These are phyloP conservation scores for Oncorhynchus gorbuscha DNA, from an alignment of 2,113 vertebrate species.

Conservation along the genomic window DNA sequence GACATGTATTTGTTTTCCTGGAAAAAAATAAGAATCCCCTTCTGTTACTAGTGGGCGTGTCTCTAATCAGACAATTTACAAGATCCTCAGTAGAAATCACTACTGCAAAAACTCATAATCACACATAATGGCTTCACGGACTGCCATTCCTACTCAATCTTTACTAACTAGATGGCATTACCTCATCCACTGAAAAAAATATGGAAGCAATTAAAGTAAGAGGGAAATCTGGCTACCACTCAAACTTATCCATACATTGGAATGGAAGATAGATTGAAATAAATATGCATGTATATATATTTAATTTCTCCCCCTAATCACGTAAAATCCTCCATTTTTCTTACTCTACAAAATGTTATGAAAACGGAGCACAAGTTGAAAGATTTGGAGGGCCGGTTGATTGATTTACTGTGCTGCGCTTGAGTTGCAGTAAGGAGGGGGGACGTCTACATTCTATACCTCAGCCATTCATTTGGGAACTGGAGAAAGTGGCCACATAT, in stretches of 20 bases:
- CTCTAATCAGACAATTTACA: constrained; percentile 58
- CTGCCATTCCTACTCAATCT: constrained; percentile 51
- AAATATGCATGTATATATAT: constrained; percentile 38
- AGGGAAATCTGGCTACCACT: constrained; percentile 55
- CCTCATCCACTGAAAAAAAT: constrained; percentile 69
- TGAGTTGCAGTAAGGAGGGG: constrained; percentile 36
- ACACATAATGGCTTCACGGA: constrained; percentile 64
- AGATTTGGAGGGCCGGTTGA: constrained; percentile 46
- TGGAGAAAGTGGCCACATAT: constrained; percentile 30
- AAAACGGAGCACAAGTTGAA: constrained; percentile 42
- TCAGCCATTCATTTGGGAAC: constrained; percentile 41
- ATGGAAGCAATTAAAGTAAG: constrained; percentile 73
- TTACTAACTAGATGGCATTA: constrained; percentile 64
- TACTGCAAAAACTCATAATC: constrained; percentile 56
- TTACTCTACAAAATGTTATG: constrained; percentile 22
- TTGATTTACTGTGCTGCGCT: constrained; percentile 52
- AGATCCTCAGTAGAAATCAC: constrained; percentile 38
- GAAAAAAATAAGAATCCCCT: not conserved
- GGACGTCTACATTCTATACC: constrained; percentile 33
- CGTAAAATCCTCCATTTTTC: constrained; percentile 32
- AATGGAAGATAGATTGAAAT: constrained; percentile 49
- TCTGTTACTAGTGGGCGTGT: constrained; percentile 42
- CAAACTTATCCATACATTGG: constrained; percentile 52
- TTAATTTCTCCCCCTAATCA: constrained; percentile 41
- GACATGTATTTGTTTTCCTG: not conserved